Conservation (phyloP, 1,140 invertebrate species). For the Lepidurus apus region DNA sequence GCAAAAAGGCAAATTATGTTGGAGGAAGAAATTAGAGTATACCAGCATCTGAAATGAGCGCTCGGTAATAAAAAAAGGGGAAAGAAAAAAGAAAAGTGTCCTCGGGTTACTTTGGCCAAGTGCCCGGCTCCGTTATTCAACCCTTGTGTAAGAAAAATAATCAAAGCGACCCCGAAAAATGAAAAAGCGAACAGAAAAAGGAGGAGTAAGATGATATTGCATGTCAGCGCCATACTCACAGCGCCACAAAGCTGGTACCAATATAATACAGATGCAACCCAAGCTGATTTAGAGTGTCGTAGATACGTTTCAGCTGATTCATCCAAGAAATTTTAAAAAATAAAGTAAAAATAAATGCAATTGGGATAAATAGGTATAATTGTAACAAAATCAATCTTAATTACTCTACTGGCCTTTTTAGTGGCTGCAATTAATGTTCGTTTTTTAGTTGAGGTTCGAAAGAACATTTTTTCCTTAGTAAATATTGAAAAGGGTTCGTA, state of each 20-base stretch:
- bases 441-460: no score
- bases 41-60: background rate
- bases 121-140: background rate
- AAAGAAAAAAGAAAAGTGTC: background rate
- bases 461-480: no score
- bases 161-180: background rate
- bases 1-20: background rate
- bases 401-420: no score
- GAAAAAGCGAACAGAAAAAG: background rate
- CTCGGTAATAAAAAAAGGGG: background rate
- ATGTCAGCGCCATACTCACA: background rate
- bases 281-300: background rate
- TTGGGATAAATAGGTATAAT: no score
- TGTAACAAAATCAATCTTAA: no score
- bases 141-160: background rate
- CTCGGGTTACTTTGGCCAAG: constrained; percentile 2
- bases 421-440: no score
- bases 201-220: background rate
- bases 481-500: no score
- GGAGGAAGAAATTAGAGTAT: background rate
- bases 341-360: no score
- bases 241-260: constrained; percentile 4
- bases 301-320: no score
- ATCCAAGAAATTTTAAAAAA: no score
- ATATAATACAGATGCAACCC: background rate